Evolutionary conservation across 2,797 vertebrate genomes (phyloP).

Genomic region (Falco naumanni): DNA sequence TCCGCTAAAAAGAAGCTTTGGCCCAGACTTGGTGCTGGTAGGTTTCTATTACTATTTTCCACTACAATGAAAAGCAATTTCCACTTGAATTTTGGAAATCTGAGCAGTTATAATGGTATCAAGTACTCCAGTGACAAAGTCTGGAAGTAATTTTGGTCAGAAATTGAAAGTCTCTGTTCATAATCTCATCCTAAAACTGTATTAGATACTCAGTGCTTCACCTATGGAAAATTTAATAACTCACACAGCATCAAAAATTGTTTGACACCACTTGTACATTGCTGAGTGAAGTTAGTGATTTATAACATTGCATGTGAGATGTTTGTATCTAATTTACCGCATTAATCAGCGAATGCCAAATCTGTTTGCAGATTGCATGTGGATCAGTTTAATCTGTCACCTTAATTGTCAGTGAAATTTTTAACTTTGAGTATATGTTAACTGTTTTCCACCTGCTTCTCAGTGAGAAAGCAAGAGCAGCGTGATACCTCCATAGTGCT

Average conservation of each 20-base stretch:
- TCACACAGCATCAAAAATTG: constrained; percentile 9
- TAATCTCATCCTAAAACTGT: neutral
- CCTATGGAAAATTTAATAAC: constrained; percentile 14
- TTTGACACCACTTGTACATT: constrained; percentile 33
- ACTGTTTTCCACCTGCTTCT: constrained; percentile 31
- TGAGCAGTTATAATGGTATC: neutral
- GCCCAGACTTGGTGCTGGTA: neutral
- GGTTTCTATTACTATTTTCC: neutral
- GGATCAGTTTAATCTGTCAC: constrained; percentile 71
- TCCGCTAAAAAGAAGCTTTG: neutral
- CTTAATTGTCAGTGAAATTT: constrained; percentile 66
- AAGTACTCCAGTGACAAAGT: neutral
- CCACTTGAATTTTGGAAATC: neutral
- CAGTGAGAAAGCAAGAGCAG: constrained; percentile 5
- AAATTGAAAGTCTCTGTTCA: neutral
- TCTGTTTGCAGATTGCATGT: constrained; percentile 54
- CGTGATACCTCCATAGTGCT: neutral
- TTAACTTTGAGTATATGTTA: constrained; percentile 58
- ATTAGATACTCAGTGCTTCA: neutral
- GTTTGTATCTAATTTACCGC: constrained; percentile 65
- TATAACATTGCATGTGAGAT: constrained; percentile 32
- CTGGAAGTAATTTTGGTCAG: neutral
- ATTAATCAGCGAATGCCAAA: constrained; percentile 69
- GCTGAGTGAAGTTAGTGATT: constrained; percentile 53
- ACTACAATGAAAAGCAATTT: neutral